Percentiles rank a stretch among this genome's conserved stretches.
phyloP scores from a whole-genome alignment of 2,888 invertebrate genomes.

The Cotesia congregata region DNA sequence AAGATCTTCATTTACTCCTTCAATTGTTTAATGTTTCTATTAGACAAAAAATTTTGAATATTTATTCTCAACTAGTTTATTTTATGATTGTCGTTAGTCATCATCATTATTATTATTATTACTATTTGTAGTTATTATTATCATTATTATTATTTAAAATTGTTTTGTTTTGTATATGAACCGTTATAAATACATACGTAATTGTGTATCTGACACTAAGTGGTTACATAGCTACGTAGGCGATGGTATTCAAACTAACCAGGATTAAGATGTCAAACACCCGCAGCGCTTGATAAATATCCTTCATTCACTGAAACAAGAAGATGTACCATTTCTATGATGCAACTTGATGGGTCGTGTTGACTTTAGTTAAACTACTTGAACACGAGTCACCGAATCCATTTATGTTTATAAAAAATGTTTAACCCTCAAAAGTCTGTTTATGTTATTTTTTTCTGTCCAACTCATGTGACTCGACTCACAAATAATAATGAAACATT shows the following conservation, averaged over 20 bases:
- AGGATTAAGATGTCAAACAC: constrained; percentile 70
- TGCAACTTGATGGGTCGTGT: background rate
- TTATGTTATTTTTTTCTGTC: background rate
- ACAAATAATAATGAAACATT: background rate
- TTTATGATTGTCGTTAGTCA: too few species aligned
- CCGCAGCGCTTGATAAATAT: constrained; percentile 69
- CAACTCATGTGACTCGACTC: background rate
- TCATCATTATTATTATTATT: too few species aligned
- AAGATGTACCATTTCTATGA: constrained; percentile 60
- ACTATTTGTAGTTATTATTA: background rate
- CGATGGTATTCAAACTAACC: constrained; percentile 57
- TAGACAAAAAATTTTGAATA: too few species aligned
- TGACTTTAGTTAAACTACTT: background rate
- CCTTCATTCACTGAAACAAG: constrained; percentile 64
- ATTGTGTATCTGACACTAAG: constrained; percentile 42
- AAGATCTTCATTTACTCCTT: too few species aligned
- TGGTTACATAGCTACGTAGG: constrained; percentile 48
- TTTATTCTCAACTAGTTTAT: too few species aligned
- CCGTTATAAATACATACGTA: constrained; percentile 25
- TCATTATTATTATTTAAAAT: background rate
- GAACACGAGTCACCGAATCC: background rate
- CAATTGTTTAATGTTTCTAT: too few species aligned
- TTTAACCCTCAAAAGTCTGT: background rate
- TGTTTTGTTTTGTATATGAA: constrained; percentile 3
- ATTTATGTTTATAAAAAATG: background rate